Evolutionary conservation across 2,888 invertebrate genomes (phyloP).

Genomic region (Thera britannica): DNA sequence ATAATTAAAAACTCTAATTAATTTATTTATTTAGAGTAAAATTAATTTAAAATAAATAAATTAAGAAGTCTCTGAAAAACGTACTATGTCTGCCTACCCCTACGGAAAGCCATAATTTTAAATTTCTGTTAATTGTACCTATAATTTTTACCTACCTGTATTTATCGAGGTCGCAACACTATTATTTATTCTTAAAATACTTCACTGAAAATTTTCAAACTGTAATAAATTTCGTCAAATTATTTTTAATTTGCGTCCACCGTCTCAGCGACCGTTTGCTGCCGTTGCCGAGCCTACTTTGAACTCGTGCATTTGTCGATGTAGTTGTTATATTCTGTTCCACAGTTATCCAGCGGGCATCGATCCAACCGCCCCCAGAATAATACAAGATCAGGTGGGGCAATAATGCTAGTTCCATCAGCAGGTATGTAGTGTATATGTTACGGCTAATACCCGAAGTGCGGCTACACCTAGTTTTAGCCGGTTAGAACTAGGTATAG

Average conservation of each 20-base stretch:
- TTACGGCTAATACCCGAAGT: too few species aligned
- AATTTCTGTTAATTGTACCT: too few species aligned
- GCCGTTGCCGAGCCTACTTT: conserved; percentile 9
- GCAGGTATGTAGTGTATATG: too few species aligned
- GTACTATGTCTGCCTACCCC: too few species aligned
- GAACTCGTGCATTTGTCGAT: conserved; percentile 1
- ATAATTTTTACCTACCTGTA: too few species aligned
- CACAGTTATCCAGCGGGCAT: conserved; percentile 23
- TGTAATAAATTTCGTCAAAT: neutral
- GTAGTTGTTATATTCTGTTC: conserved; percentile 1
- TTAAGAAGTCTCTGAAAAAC: too few species aligned
- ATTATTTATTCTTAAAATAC: neutral
- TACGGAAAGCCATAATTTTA: too few species aligned
- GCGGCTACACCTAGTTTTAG: too few species aligned
- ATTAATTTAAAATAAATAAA: too few species aligned
- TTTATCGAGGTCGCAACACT: neutral
- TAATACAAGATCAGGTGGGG: neutral
- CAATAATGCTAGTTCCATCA: neutral
- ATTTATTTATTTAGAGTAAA: too few species aligned
- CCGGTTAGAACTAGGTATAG: too few species aligned
- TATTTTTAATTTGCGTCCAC: conserved; percentile 1
- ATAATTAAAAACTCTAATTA: too few species aligned
- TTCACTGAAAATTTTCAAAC: neutral
- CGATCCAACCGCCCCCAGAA: conserved; percentile 22
- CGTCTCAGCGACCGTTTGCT: conserved; percentile 5